Conservation (phyloP, 1,140 invertebrate genomes). For the Drosophila fuyamai region DNA sequence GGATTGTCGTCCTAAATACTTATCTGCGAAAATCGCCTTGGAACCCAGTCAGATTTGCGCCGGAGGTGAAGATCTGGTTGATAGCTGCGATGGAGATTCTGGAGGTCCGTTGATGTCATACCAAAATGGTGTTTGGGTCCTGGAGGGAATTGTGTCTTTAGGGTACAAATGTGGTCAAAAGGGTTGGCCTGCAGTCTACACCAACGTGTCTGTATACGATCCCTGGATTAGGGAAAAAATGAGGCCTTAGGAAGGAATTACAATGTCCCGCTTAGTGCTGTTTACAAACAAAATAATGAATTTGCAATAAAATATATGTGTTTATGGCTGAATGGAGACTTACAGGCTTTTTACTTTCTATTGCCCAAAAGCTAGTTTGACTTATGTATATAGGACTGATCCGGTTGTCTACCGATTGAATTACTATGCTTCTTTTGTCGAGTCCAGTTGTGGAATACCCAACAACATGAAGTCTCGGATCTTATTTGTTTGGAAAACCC, state of each 20-base stretch:
- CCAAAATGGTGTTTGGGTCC: constrained; percentile 84
- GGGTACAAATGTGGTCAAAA: constrained; percentile 84
- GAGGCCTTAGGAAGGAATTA: not conserved
- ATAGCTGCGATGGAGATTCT: constrained; percentile 89
- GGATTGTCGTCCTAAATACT: constrained; percentile 27
- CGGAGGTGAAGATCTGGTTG: constrained; percentile 85
- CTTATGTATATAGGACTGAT: no score
- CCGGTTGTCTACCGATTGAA: no score
- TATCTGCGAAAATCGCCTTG: constrained; percentile 22
- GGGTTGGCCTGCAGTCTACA: constrained; percentile 86
- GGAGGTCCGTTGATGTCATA: constrained; percentile 88
- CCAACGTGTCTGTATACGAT: constrained; percentile 83
- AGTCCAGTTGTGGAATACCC: no score
- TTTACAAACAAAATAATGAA: no score
- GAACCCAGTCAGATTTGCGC: constrained; percentile 86
- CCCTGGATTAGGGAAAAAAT: constrained; percentile 84
- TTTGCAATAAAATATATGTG: no score
- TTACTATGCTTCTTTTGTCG: no score
- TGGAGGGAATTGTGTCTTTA: constrained; percentile 86
- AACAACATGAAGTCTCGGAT: no score
- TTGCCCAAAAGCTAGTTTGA: no score
- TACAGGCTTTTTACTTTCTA: no score
- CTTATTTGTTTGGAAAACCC: no score
- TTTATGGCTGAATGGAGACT: no score
- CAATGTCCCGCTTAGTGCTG: no score